Percentiles rank a stretch among this genome's conserved stretches.
Conservation (phyloP, 2,113 vertebrate genomes). For the Tenrec ecaudatus region DNA sequence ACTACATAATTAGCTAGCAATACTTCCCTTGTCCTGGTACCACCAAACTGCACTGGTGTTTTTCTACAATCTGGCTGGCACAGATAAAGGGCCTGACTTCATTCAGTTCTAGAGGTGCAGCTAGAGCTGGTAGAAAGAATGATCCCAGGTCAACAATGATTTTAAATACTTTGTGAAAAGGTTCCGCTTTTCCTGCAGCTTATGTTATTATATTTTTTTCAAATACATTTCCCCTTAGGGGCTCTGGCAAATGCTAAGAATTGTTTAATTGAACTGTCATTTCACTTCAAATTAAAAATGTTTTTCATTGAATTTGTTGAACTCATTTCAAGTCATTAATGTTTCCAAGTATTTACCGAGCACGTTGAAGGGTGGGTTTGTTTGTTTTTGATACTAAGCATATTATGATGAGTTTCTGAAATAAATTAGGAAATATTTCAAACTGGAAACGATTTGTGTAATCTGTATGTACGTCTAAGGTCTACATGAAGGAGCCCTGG, state of each 20-base stretch:
- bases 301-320: not conserved
- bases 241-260: not conserved
- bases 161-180: not conserved
- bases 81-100: not conserved
- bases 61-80: not conserved
- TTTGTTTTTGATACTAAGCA: not conserved
- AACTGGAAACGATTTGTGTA: not conserved
- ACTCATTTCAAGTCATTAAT: not conserved
- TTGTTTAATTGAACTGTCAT: not conserved
- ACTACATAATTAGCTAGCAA: not conserved
- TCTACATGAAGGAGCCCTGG: not conserved
- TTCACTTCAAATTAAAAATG: not conserved
- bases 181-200: slow-evolving; percentile 50
- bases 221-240: not conserved
- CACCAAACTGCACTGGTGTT: not conserved
- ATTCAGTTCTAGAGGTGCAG: not conserved
- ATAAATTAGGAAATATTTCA: slow-evolving; percentile 18
- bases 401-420: slow-evolving; percentile 9
- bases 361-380: not conserved
- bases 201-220: slow-evolving; percentile 55
- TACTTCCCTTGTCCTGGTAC: not conserved
- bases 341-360: slow-evolving; percentile 29
- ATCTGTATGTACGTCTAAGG: not conserved
- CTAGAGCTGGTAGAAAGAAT: not conserved
- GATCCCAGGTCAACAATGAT: not conserved